A percentile compares a stretch with the other conserved stretches of the same genome.
Evolutionary conservation across 2,113 vertebrate genomes (phyloP).

Genomic region (Cyrtonyx montezumae): DNA sequence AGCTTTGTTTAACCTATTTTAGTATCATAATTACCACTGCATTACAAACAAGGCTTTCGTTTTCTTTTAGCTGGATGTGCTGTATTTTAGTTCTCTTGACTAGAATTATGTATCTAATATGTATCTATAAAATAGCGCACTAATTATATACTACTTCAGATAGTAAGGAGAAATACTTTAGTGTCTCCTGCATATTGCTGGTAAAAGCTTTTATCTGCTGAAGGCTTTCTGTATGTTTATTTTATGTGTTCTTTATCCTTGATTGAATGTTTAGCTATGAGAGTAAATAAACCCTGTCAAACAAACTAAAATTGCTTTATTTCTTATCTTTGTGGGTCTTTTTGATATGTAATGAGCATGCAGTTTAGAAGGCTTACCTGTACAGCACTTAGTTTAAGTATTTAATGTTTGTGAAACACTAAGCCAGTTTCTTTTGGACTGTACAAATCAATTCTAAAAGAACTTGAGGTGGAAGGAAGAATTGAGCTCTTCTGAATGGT

Average conservation of each 20-base stretch:
- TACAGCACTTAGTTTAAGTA: not conserved
- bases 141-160: not conserved
- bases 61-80: slow-evolving; percentile 15
- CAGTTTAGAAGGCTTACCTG: not conserved
- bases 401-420: slow-evolving; percentile 3
- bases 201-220: not conserved
- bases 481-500: not conserved
- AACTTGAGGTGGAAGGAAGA: not conserved
- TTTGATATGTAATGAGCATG: not conserved
- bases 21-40: not conserved
- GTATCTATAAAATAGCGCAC: not conserved
- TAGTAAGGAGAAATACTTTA: not conserved
- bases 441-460: not conserved
- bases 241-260: slow-evolving; percentile 19
- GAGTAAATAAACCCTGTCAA: not conserved
- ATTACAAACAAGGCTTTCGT: not conserved
- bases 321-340: not conserved
- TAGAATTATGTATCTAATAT: not conserved
- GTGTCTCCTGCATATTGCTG: not conserved
- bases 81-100: not conserved
- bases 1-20: slow-evolving; percentile 25
- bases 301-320: not conserved
- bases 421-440: not conserved
- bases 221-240: not conserved
- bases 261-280: not conserved